A percentile compares a stretch with the other conserved stretches of the same genome.
Evolutionary conservation across 2,797 vertebrate genomes (phyloP).

Genomic region (Gymnodraco acuticeps): DNA sequence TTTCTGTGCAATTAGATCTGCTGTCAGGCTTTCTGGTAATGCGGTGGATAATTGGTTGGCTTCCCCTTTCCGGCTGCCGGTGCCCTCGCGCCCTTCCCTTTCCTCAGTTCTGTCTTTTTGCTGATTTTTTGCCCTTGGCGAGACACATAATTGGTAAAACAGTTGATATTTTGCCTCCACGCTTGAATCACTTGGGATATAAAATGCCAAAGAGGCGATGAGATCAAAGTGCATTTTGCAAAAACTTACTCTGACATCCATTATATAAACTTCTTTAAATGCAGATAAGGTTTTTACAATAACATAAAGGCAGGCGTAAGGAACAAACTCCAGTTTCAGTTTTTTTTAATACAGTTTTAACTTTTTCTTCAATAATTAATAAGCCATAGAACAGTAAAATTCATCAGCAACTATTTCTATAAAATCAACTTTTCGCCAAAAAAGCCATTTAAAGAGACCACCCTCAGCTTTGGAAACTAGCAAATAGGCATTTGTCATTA

Average conservation of each 20-base stretch:
- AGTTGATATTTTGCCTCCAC: slow-evolving; percentile 8
- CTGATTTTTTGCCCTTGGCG: slow-evolving; percentile 21
- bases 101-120: neutral
- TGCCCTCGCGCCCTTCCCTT: slow-evolving; percentile 5
- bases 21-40: neutral
- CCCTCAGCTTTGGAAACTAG: neutral
- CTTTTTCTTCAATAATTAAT: neutral
- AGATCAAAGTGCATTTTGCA: slow-evolving; percentile 17
- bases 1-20: neutral
- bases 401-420: neutral
- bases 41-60: slow-evolving; percentile 41
- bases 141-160: neutral
- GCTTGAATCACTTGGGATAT: neutral
- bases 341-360: neutral
- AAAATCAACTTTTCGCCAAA: neutral
- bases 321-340: neutral
- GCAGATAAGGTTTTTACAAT: neutral
- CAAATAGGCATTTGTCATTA: too few relatives aligned
- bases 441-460: neutral
- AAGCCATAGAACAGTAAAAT: neutral
- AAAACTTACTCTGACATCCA: neutral
- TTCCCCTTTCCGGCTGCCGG: neutral
- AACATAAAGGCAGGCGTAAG: neutral
- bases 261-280: neutral
- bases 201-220: slow-evolving; percentile 21